These are phyloP conservation scores for Elysia chlorotica DNA, from an alignment of 1,140 invertebrate species.

Conservation along the genomic window DNA sequence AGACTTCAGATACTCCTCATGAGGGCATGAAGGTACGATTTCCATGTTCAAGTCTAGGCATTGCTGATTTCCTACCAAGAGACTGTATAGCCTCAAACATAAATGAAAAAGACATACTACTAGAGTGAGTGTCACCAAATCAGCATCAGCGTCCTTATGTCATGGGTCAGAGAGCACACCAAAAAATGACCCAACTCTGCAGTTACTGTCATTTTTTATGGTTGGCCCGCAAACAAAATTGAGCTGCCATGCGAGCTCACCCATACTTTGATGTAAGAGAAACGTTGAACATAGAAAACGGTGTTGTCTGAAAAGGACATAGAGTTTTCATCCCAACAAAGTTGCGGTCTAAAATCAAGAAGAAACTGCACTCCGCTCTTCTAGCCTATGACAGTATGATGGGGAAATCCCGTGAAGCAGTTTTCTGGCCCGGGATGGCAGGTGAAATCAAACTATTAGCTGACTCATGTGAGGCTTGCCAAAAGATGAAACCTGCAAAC, in stretches of 20 bases:
- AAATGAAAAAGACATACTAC: too few species aligned
- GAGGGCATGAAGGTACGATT: conserved; percentile 25
- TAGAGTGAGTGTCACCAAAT: too few species aligned
- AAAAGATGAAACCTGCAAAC: neutral
- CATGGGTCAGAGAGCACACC: neutral
- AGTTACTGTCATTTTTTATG: neutral
- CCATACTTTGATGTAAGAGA: conserved; percentile 7
- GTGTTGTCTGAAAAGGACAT: conserved; percentile 8
- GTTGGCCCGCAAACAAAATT: conserved; percentile 2
- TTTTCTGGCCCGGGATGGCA: neutral
- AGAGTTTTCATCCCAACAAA: conserved; percentile 4
- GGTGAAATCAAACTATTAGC: neutral
- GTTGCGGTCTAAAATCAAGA: neutral
- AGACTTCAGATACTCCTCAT: conserved; percentile 26
- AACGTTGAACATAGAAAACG: conserved; percentile 1
- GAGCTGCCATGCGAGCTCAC: neutral
- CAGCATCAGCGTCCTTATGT: too few species aligned
- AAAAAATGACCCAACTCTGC: neutral
- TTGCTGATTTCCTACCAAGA: conserved; percentile 34
- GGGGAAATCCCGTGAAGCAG: neutral
- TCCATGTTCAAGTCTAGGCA: conserved; percentile 11
- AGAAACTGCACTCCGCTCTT: conserved; percentile 5
- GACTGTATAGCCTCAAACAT: too few species aligned
- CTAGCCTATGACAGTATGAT: conserved; percentile 3
- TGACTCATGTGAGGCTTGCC: neutral